These are phyloP conservation scores for Leptinotarsa lineolata DNA, from an alignment of 1,140 invertebrate species.

Conservation along the genomic window DNA sequence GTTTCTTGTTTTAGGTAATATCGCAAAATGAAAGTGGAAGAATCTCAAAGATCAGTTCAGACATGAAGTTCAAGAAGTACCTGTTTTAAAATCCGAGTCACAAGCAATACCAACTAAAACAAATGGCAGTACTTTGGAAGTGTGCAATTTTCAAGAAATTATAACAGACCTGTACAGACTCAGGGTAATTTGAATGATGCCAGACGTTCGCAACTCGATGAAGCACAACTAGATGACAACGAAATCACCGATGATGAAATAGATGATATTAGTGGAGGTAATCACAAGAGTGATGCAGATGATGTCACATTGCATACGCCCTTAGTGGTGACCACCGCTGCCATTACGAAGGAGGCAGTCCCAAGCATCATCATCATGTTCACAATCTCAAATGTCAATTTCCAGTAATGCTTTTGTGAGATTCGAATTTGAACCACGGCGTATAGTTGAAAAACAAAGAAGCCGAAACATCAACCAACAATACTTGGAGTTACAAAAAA, in stretches of 20 bases:
- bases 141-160: background rate
- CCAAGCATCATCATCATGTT: too few relatives aligned
- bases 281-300: slow-evolving; percentile 20
- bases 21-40: too few relatives aligned
- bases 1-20: too few relatives aligned
- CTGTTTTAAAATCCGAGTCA: slow-evolving; percentile 1
- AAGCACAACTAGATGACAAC: slow-evolving; percentile 8
- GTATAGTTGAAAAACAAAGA: background rate
- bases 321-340: background rate
- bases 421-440: slow-evolving; percentile 6
- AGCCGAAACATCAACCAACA: background rate
- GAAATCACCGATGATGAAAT: slow-evolving; percentile 21
- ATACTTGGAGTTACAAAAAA: too few relatives aligned
- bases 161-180: background rate
- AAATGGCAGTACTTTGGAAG: slow-evolving; percentile 28
- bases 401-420: slow-evolving; percentile 15
- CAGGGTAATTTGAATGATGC: slow-evolving; percentile 18
- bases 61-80: background rate
- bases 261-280: slow-evolving; percentile 7
- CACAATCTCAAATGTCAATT: background rate
- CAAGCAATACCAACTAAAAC: slow-evolving; percentile 15
- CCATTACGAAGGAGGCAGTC: background rate
- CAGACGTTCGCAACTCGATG: slow-evolving; percentile 8
- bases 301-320: background rate
- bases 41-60: too few relatives aligned